phyloP scores from a whole-genome alignment of 2,888 invertebrate species.

The Therioaphis trifolii region DNA sequence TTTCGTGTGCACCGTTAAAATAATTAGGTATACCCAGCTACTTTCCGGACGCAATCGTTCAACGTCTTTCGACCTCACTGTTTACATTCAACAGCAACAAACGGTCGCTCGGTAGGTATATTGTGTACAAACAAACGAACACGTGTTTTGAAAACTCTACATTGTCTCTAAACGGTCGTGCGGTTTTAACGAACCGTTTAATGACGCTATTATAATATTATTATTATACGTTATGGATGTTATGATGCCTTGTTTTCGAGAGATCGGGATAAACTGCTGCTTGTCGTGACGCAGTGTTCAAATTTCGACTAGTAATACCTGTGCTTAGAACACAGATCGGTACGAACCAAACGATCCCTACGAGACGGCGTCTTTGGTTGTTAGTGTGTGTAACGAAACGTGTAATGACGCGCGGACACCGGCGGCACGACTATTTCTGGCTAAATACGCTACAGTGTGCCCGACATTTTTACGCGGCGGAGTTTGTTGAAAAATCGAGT shows the following conservation, averaged over 20 bases:
- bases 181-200: constrained; percentile 25
- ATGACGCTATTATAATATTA: no score
- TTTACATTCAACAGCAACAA: not conserved
- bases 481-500: no score
- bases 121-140: not conserved
- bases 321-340: no score
- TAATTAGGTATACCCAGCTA: not conserved
- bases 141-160: not conserved
- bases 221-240: no score
- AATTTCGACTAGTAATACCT: no score
- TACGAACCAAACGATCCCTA: not conserved
- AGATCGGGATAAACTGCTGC: no score
- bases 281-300: no score
- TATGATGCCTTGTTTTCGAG: no score
- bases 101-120: not conserved
- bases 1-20: not conserved
- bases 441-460: no score
- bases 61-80: not conserved
- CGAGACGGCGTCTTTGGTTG: not conserved
- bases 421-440: not conserved
- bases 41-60: not conserved
- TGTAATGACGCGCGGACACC: not conserved
- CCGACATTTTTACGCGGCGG: no score
- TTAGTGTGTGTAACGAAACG: constrained; percentile 28
- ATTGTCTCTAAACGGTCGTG: not conserved